Base-by-base conservation (phyloP, 1,140 invertebrate species). In the Lordiphosa stackelbergi region DNA sequence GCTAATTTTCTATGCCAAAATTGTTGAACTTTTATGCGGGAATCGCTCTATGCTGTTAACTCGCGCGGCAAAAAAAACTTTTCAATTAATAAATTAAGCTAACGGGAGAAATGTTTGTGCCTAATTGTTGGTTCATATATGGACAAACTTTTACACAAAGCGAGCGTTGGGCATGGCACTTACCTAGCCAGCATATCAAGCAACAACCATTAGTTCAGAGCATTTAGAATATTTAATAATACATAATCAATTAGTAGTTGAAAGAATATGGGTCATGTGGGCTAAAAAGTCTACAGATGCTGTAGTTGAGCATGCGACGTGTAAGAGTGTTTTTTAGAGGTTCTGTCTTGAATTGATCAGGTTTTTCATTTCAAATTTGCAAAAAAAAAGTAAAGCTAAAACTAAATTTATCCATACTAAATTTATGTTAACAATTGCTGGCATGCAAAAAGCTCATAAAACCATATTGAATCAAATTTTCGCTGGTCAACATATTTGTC, bases 51-150 rank as follows among this genome's bases (percentile, higher is more conserved):
- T 55, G 51, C 16, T 36, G 46, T 28, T 24, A 61, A 41, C 45
- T 59, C 58, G 46, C 48, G 58, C 37, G 38, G 48, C 58, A 70
- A 56, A 71, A 70, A 66, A 60, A 78, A 69, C 64, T 78, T 75
- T 75, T 75, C 66, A 75, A 75, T 75, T 75, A 71, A 71, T 75
- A 75, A 78, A 78, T 73, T 62, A 62, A 54, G 56, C 59, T 78
- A 53, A 31, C 31, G 46, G 45, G 24, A 42, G 47, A 72, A 53
- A 41, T 45, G 40, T 42, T 66, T 58, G 34, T 56, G 53, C 43
- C 40, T 62, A 71, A 73, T 65, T 78, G 73, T 78, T 69, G 51
- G 52, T 49, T 11, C 37, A 22, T 6, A 46, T 46, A n/a, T 35
- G 19, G 9, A 22, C 5, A 36, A 40, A 40, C 19, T 43, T 56